Evolutionary conservation across 2,797 vertebrate species (phyloP), one percentile per base, ranked within the genome.

Genomic region (Phalloptychus januarius): DNA sequence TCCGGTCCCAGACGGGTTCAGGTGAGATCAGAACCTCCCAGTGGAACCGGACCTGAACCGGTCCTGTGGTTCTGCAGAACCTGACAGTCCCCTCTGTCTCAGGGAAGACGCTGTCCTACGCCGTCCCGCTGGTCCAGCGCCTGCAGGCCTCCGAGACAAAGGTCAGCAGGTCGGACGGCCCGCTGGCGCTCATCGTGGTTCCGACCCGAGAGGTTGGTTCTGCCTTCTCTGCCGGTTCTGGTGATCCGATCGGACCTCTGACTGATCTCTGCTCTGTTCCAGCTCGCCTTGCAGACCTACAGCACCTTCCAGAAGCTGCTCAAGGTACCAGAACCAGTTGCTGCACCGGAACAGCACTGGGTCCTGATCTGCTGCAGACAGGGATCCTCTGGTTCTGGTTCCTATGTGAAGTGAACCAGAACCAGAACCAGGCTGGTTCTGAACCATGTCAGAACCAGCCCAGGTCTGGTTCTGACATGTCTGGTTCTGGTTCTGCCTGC

Each of bases 81-180:
- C 61, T 38, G 16, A 65, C 61, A 2, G 1, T 36, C 33, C 2
- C 7, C 61, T 52, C 20, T 18, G 31, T 71, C 33, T 81, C 93
- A 99, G 98, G 98, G 87, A 99, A 99, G 94, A 99, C 98, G 0
- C 95, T 99, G 83, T 97, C 97, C 23, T 99, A 97, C 70, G 97
- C 96, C 0, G 91, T 99, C 88, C 97, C 98, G 0, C 83, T 99
- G 82, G 96, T 99, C 20, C 97, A 99, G 87, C 94, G 92, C 56
- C 96, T 99, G 65, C 98, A 98, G 92, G 93, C 93, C 23, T 73
- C 95, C n/a, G 86, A 94, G 71, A 92, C 96, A 3, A 98, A 97
- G 94, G 95, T 99, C 88, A 93, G 96, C 96, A 96, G 98, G 81
- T 94, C 96, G 0, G 96, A 99, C 0, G 98, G 98, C 0, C 98